Conservation (phyloP, 2,797 vertebrate species). For the Numenius phaeopus region DNA sequence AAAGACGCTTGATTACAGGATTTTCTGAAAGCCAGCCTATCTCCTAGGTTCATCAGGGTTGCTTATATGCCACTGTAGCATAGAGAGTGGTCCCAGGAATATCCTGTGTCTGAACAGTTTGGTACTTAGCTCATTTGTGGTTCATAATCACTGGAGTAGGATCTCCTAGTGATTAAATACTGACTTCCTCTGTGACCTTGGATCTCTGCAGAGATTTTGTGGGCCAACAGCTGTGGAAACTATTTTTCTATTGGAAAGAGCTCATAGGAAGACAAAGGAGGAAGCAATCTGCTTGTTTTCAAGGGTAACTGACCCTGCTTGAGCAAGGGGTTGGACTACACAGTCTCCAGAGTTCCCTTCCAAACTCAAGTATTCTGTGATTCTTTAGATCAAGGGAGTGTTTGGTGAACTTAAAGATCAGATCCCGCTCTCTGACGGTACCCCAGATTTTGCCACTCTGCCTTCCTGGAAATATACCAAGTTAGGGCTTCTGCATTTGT, state of each 20-base stretch:
- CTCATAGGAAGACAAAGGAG: background rate
- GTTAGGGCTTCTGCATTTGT: background rate
- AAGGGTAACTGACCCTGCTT: background rate
- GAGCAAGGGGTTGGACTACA: background rate
- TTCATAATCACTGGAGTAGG: background rate
- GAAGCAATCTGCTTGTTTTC: conserved; percentile 18
- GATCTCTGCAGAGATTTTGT: conserved; percentile 2
- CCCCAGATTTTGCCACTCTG: background rate
- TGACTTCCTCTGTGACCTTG: conserved; percentile 22
- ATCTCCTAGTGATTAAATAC: conserved; percentile 28
- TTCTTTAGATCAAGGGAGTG: background rate
- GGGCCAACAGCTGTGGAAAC: conserved; percentile 34
- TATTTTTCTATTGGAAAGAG: conserved; percentile 33
- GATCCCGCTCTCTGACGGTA: background rate
- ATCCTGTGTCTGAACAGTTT: background rate
- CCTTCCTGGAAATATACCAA: background rate
- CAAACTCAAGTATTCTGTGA: background rate
- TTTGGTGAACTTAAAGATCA: background rate
- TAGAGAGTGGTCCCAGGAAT: background rate
- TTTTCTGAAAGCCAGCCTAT: background rate
- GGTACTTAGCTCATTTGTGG: background rate
- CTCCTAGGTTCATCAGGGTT: background rate
- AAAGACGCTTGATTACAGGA: background rate
- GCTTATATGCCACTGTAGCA: background rate
- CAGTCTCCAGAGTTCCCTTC: background rate